Conservation (phyloP, 2,888 invertebrate species). For the Scaeva pyrastri region DNA sequence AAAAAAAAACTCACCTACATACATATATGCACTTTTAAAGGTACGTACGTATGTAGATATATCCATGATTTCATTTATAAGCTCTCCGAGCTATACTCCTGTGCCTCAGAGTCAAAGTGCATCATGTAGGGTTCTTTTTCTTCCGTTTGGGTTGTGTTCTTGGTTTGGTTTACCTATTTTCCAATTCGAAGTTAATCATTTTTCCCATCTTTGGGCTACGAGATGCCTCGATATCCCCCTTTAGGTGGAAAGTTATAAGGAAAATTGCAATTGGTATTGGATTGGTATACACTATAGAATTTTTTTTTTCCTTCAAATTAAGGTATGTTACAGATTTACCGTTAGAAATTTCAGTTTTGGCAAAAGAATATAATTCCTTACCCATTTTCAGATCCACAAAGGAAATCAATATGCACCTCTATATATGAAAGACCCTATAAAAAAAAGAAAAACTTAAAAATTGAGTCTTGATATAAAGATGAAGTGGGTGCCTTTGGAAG, state of each 20-base stretch:
- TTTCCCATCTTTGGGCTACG: conserved; percentile 52
- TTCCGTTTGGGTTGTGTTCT: too few relatives aligned
- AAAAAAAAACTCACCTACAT: too few relatives aligned
- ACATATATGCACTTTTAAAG: conserved; percentile 54
- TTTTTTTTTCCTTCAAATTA: conserved; percentile 30
- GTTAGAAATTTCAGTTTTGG: conserved; percentile 63
- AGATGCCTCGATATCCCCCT: conserved; percentile 40
- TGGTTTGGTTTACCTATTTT: conserved; percentile 1
- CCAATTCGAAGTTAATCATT: conserved; percentile 47
- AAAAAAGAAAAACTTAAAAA: not conserved
- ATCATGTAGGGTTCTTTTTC: conserved; percentile 45
- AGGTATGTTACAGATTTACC: conserved; percentile 47
- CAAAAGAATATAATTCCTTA: conserved; percentile 37
- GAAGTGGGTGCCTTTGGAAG: not conserved
- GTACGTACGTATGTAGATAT: too few relatives aligned
- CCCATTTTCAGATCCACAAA: conserved; percentile 16
- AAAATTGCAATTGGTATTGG: conserved; percentile 51
- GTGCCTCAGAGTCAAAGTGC: conserved; percentile 49
- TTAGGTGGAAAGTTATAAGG: conserved; percentile 26
- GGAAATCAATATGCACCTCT: conserved; percentile 44
- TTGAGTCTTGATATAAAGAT: not conserved
- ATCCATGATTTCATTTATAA: conserved; percentile 31
- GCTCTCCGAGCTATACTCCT: not conserved
- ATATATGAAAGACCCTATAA: not conserved
- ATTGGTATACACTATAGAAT: conserved; percentile 15